phyloP scores from a whole-genome alignment of 2,113 vertebrate species.

The Mirza zaza region DNA sequence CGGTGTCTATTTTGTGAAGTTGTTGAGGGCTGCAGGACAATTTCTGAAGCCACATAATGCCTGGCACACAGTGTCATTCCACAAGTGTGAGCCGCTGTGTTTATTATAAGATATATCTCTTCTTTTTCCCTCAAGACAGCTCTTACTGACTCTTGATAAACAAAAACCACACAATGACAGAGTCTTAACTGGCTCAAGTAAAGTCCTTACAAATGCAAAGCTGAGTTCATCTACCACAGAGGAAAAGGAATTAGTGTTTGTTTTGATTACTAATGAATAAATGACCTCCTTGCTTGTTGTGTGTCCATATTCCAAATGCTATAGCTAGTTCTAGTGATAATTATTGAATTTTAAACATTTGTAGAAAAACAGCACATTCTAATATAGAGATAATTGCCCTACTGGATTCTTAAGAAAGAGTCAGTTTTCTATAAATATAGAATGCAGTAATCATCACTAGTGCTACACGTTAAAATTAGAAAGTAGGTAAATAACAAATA shows the following conservation, averaged over 20 bases:
- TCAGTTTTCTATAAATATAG: slow-evolving; percentile 74
- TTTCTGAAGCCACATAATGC: neutral
- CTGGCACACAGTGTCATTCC: neutral
- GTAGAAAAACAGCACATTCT: slow-evolving; percentile 78
- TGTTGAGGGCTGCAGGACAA: neutral
- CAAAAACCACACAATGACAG: slow-evolving; percentile 9
- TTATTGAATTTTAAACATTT: slow-evolving; percentile 84
- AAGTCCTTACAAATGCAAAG: slow-evolving; percentile 78
- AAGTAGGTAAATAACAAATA: slow-evolving; percentile 83
- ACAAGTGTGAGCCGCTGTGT: slow-evolving; percentile 36
- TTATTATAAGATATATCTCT: slow-evolving; percentile 36
- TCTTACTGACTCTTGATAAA: slow-evolving; percentile 51
- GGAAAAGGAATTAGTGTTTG: slow-evolving; percentile 73
- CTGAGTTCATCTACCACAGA: slow-evolving; percentile 70
- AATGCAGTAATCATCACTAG: slow-evolving; percentile 81
- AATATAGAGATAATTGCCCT: slow-evolving; percentile 84
- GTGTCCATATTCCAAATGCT: slow-evolving; percentile 83
- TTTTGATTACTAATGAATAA: slow-evolving; percentile 84
- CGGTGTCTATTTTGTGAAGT: neutral
- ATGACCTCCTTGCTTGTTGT: slow-evolving; percentile 82
- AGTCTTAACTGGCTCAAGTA: slow-evolving; percentile 78
- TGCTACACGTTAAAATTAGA: slow-evolving; percentile 82
- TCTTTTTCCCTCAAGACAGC: slow-evolving; percentile 32
- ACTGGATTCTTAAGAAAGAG: slow-evolving; percentile 81
- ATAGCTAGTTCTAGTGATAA: slow-evolving; percentile 81